Evolutionary conservation across 1,140 invertebrate genomes (phyloP), one percentile per base, ranked within the genome.

Genomic region (Lamellibrachia luymesi): DNA sequence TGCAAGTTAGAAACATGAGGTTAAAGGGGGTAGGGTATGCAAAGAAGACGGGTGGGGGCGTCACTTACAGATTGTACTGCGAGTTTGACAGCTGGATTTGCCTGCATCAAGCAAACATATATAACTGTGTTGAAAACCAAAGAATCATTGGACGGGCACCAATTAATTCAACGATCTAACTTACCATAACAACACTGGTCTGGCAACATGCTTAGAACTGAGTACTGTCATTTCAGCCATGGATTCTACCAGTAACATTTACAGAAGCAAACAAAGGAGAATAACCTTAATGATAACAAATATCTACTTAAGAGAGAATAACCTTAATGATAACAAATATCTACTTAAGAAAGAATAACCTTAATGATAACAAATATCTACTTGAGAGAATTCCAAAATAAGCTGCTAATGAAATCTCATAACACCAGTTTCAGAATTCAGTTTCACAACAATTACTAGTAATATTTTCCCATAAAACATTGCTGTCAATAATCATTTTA

Each of bases 81-180:
- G 95, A 97, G 97, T 97, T 98, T 98, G 95, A 98, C 97, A 94
- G 98, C 98, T 94, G 98, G 98, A 97, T 98, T 98, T 56, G 98
- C 97, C 97, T 98, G 96, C 93, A 97, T 97, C 92, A 94, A 94
- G 94, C 95, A 95, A 94, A 80, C 64, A 80, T 80, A 80, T 80
- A 80, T 4, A 22, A 80, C 64, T 80, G 64, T 80, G 94, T 93
- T 17, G 94, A 56, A 80, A 10, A 80, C 25, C 13, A 80, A 80
- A 80, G 64, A 80, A 80, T 22, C 64, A 38, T 38, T 92, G 94
- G 93, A 56, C 94, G 94, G 94, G 93, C 94, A 93, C 50, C 96
- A 91, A 94, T 50, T 92, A 91, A 64, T 92, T 38, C 49, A 91
- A 50, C 50, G 93, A 64, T 91, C 91, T 94, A 94, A 93, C 94